Percentiles rank a stretch among this genome's conserved stretches.
phyloP scores from a whole-genome alignment of 1,140 invertebrate genomes.

The Drosophila guanche region DNA sequence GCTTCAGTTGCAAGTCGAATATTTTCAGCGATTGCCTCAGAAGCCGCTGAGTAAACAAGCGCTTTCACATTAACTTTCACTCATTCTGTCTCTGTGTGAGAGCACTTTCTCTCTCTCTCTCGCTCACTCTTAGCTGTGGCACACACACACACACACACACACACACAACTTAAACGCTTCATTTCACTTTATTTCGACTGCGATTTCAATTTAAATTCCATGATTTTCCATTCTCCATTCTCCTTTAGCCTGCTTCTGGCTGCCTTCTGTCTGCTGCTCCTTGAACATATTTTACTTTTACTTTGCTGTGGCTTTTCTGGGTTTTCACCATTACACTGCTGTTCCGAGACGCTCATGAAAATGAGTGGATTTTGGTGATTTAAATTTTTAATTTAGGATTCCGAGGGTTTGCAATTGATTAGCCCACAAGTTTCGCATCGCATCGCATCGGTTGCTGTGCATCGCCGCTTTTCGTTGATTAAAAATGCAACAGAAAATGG shows the following conservation, averaged over 20 bases:
- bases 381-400: conserved; percentile 72
- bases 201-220: conserved; percentile 81
- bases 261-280: neutral
- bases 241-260: conserved; percentile 9
- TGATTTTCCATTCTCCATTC: conserved; percentile 63
- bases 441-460: conserved; percentile 3
- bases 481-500: conserved; percentile 50
- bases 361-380: conserved; percentile 64
- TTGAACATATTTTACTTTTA: conserved; percentile 58
- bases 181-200: conserved; percentile 81
- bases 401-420: conserved; percentile 34
- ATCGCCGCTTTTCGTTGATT: conserved; percentile 14
- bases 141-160: conserved; percentile 21
- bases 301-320: conserved; percentile 43
- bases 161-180: conserved; percentile 69
- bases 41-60: conserved; percentile 77
- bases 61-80: conserved; percentile 72
- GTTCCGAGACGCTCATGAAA: conserved; percentile 50
- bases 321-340: conserved; percentile 5
- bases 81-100: conserved; percentile 28
- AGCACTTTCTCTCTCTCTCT: conserved; percentile 9
- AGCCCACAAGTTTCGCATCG: conserved; percentile 11
- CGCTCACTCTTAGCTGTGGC: conserved; percentile 3
- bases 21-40: conserved; percentile 62
- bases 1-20: conserved; percentile 73